Percentiles rank a stretch among this genome's conserved stretches.
These are phyloP conservation scores for Cephus spinipes DNA, from an alignment of 2,888 invertebrate genomes.

Conservation along the genomic window DNA sequence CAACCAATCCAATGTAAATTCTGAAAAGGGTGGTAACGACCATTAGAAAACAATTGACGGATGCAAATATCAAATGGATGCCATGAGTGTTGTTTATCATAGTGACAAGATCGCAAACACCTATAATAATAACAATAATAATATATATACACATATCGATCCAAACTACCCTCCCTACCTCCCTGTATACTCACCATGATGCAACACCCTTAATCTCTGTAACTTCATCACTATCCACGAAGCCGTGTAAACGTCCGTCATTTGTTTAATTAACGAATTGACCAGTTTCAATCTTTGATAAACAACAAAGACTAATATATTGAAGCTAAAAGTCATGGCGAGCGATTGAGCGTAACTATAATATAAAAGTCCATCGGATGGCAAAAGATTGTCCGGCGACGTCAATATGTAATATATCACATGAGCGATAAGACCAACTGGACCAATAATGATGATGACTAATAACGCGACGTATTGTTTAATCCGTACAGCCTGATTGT, in stretches of 20 bases:
- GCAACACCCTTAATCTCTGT: conserved; percentile 42
- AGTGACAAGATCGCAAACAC: conserved; percentile 40
- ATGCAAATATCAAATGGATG: conserved; percentile 46
- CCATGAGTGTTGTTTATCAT: conserved; percentile 47
- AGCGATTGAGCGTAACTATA: conserved; percentile 50
- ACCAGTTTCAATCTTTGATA: conserved; percentile 41
- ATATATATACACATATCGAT: background rate
- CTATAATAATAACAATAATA: conserved; percentile 25
- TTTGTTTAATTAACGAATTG: conserved; percentile 37
- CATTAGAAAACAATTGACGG: conserved; percentile 53
- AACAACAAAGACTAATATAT: conserved; percentile 43
- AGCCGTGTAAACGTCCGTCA: conserved; percentile 29
- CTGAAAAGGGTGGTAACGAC: conserved; percentile 52
- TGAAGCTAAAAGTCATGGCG: conserved; percentile 46
- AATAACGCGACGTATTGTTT: conserved; percentile 38
- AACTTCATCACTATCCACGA: conserved; percentile 43
- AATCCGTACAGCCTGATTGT: conserved; percentile 31
- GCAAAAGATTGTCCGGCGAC: conserved; percentile 44
- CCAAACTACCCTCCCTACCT: background rate
- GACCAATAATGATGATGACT: conserved; percentile 36
- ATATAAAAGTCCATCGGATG: conserved; percentile 51
- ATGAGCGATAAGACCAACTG: conserved; percentile 41
- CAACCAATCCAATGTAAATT: conserved; percentile 54
- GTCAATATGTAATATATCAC: conserved; percentile 47
- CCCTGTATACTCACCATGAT: conserved; percentile 37